Evolutionary conservation across 53 echinoderm and acorn worm genomes (phyloP), one percentile per base, ranked within the genome.

Genomic region (Arbacia lixula): DNA sequence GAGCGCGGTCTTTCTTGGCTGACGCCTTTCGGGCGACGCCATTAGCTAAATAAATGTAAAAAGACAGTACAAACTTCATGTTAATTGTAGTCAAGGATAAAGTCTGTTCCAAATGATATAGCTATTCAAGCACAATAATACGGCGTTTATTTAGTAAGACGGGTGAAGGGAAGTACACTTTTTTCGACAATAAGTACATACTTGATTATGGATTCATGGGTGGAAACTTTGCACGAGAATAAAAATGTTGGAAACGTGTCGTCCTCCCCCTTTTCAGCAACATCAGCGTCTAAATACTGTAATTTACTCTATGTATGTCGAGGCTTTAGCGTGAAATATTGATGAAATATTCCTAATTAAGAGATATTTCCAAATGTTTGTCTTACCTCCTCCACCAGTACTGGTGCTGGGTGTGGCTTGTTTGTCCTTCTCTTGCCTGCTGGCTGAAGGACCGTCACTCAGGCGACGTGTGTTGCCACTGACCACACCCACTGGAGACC

Each of bases 401-500:
- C 77, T 77, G 19, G 77, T 58, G 19, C 56, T 77, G 38, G 77
- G 77, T 4, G 58, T 26, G 58, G 77, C 77, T n/a, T n/a, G 38
- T 22, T 53, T 53, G 53, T 20, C 74, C 26, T 41, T 53, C 20
- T 21, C 1, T 26, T 51, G 4, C 19, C 42, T 63, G 31, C 82
- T 81, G 22, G 30, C 16, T 16, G 46, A 16, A 21, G 82, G 82
- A 28, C 42, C 25, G 12, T 34, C 82, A 81, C 64, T 81, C 64
- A 81, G 14, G 16, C 64, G 82, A 9, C 82, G 41, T 43, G 82
- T 63, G 33, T 63, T 81, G n/a, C 62, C 82, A 51, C 82, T 81
- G 50, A 81, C 82, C 82, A 81, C 82, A 50, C 82, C 82, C 64
- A 81, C 82, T 29, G 82, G 82, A 42, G 82, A 81, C 33, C 82